Evolutionary conservation across 2,113 vertebrate genomes (phyloP).

Genomic region (Muntiacus reevesi): DNA sequence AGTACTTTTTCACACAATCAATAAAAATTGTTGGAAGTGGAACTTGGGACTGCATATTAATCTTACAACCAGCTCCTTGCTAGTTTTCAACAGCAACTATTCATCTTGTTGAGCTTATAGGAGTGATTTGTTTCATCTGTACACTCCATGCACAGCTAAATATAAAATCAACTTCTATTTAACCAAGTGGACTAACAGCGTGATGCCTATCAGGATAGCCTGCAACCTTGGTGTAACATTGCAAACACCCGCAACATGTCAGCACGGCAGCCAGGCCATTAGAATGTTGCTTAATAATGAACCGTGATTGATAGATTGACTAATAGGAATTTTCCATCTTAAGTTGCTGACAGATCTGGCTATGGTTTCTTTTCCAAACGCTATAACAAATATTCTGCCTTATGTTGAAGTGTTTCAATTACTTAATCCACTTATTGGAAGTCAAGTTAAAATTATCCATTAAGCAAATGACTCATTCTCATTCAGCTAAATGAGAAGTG

Average conservation of each 20-base stretch:
- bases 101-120: constrained; percentile 77
- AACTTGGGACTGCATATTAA: constrained; percentile 84
- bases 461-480: constrained; percentile 47
- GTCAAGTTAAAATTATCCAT: constrained; percentile 22
- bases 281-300: constrained; percentile 31
- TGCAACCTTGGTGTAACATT: constrained; percentile 30
- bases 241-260: constrained; percentile 39
- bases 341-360: constrained; percentile 11
- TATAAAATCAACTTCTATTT: constrained; percentile 80
- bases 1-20: constrained; percentile 77
- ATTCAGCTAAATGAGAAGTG: constrained; percentile 27
- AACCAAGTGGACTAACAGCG: constrained; percentile 77
- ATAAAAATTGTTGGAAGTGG: constrained; percentile 79
- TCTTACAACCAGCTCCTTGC: constrained; percentile 77
- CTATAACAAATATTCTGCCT: background rate
- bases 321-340: constrained; percentile 37
- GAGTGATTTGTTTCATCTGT: constrained; percentile 80
- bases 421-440: constrained; percentile 46
- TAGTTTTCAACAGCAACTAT: constrained; percentile 77
- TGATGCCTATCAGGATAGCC: constrained; percentile 58
- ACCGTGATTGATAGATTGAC: background rate
- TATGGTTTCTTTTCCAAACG: constrained; percentile 29
- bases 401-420: constrained; percentile 13
- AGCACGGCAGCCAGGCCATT: constrained; percentile 15
- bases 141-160: constrained; percentile 78